These are phyloP conservation scores for Phaonia tiefii DNA, from an alignment of 2,888 invertebrate species.

Conservation along the genomic window DNA sequence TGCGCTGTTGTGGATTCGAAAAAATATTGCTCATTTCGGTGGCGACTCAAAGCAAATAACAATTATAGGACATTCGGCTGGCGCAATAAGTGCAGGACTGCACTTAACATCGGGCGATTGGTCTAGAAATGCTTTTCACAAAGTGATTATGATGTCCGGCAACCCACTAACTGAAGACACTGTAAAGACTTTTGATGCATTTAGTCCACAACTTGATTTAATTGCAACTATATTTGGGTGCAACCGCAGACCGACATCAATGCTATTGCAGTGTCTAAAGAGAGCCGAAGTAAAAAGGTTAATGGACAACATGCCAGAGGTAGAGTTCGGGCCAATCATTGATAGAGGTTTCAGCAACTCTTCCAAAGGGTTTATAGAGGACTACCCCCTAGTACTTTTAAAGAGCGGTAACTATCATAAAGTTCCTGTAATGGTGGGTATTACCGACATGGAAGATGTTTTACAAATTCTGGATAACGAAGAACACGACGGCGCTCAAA, in stretches of 20 bases:
- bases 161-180: slow-evolving; percentile 85
- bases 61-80: slow-evolving; percentile 90
- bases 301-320: slow-evolving; percentile 84
- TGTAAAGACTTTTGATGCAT: slow-evolving; percentile 85
- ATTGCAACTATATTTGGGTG: slow-evolving; percentile 86
- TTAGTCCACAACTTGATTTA: slow-evolving; percentile 84
- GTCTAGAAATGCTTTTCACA: slow-evolving; percentile 85
- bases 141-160: slow-evolving; percentile 91
- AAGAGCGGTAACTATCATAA: slow-evolving; percentile 84
- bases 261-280: slow-evolving; percentile 86
- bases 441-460: slow-evolving; percentile 91
- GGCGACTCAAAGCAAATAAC: slow-evolving; percentile 89
- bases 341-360: slow-evolving; percentile 86
- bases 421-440: slow-evolving; percentile 88
- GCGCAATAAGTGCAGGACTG: slow-evolving; percentile 89
- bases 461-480: slow-evolving; percentile 80
- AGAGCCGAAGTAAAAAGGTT: slow-evolving; percentile 83
- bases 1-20: slow-evolving; percentile 88
- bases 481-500: slow-evolving; percentile 83
- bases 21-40: slow-evolving; percentile 87
- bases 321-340: slow-evolving; percentile 89
- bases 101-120: slow-evolving; percentile 86
- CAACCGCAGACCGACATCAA: slow-evolving; percentile 84
- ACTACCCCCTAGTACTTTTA: slow-evolving; percentile 84
- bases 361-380: slow-evolving; percentile 85